These are phyloP conservation scores for Glossophaga mutica DNA, from an alignment of 2,797 vertebrate genomes.

Conservation along the genomic window DNA sequence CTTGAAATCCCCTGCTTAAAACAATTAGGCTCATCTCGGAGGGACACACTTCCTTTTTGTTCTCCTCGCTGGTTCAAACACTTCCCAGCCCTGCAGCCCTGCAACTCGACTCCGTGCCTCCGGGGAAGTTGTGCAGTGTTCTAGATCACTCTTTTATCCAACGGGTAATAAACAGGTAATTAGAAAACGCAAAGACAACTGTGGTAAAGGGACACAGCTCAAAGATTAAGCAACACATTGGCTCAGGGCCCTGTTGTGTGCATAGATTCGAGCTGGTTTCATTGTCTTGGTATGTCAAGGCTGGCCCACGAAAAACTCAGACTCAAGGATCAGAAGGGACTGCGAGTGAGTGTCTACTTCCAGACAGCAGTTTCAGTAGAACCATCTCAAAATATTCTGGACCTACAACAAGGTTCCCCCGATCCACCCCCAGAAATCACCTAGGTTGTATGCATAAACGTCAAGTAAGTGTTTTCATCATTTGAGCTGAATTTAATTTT, in stretches of 20 bases:
- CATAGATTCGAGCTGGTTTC: background rate
- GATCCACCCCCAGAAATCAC: background rate
- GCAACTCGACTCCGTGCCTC: background rate
- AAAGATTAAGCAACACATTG: background rate
- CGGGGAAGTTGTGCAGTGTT: fast-evolving
- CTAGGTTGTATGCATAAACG: background rate
- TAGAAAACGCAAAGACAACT: background rate
- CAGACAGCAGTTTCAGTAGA: background rate
- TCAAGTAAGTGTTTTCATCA: background rate
- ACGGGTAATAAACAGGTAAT: background rate
- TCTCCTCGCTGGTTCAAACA: background rate
- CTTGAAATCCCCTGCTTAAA: background rate
- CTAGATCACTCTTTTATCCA: background rate
- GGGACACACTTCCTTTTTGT: background rate
- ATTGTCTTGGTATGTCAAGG: background rate
- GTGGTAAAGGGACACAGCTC: background rate
- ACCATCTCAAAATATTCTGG: background rate
- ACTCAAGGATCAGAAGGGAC: background rate
- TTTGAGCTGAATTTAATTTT: background rate
- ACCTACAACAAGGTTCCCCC: background rate
- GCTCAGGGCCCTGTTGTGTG: background rate
- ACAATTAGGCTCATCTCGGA: slow-evolving; percentile 13
- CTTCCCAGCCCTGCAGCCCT: background rate
- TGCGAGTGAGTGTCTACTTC: background rate
- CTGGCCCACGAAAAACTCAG: background rate